A percentile compares a stretch with the other conserved stretches of the same genome.
phyloP scores from a whole-genome alignment of 37 sponge, comb jelly and placozoan species.

The Aplysina aerophoba region DNA sequence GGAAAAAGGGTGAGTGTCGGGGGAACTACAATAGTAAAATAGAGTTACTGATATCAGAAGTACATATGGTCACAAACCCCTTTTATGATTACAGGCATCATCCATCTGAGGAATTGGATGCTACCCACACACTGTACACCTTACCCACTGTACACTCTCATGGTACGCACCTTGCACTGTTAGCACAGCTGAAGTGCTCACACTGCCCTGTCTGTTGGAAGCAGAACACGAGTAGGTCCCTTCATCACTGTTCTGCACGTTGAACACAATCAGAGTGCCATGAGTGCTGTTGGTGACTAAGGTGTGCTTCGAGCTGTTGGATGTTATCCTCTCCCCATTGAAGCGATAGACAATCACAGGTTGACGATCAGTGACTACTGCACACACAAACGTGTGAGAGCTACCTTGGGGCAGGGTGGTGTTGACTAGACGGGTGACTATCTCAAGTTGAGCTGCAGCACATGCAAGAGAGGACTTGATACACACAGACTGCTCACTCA shows the following conservation, averaged over 20 bases:
- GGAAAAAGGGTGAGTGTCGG: background rate
- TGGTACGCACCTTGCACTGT: no score
- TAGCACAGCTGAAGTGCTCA: background rate
- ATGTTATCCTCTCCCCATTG: background rate
- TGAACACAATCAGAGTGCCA: background rate
- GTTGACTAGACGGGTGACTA: background rate
- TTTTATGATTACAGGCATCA: no score
- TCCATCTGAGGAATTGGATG: no score
- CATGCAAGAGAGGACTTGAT: background rate
- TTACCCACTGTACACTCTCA: no score
- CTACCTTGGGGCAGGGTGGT: no score
- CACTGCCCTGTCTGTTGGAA: slow-evolving; percentile 10
- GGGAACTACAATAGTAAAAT: background rate
- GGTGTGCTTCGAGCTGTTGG: background rate
- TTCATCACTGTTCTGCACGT: background rate
- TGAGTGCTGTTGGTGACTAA: background rate
- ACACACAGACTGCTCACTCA: no score
- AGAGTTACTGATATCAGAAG: background rate
- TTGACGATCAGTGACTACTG: background rate
- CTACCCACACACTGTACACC: no score
- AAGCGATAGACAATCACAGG: background rate
- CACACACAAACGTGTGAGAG: background rate
- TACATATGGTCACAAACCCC: background rate
- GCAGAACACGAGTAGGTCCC: slow-evolving; percentile 7
- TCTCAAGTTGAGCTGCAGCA: background rate